Evolutionary conservation across 2,797 vertebrate species (phyloP).

Genomic region (Odontamblyopus rebecca): DNA sequence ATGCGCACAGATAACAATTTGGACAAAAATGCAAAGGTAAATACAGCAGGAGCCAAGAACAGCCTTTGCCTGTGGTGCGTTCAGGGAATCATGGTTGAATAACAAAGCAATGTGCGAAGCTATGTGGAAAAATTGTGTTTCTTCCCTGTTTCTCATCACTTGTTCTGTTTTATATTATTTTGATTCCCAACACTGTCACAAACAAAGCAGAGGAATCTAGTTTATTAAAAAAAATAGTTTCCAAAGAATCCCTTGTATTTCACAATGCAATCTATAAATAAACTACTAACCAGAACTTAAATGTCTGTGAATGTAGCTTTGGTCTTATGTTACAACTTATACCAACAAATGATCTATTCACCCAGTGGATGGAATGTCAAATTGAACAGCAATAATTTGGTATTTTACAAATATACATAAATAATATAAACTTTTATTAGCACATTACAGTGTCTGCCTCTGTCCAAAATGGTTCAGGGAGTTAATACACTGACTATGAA

Average conservation of each 20-base stretch:
- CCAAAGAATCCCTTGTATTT: neutral
- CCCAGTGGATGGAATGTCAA: too few species aligned
- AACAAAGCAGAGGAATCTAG: neutral
- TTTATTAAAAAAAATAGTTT: neutral
- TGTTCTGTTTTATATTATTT: constrained; percentile 12
- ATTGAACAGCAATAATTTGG: too few species aligned
- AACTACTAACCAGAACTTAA: neutral
- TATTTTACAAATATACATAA: neutral
- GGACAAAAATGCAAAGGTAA: constrained; percentile 6
- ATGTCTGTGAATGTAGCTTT: too few species aligned
- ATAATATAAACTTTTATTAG: neutral
- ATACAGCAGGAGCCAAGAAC: constrained; percentile 1
- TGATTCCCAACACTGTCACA: neutral
- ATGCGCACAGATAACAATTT: neutral
- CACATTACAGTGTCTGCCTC: neutral
- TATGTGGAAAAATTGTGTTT: constrained; percentile 7
- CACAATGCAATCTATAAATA: too few species aligned
- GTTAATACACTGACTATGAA: neutral
- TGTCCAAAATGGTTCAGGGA: neutral
- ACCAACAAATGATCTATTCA: neutral
- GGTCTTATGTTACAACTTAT: neutral
- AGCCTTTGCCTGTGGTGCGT: neutral
- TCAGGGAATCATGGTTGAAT: constrained; percentile 1
- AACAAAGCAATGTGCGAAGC: neutral
- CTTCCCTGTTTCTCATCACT: constrained; percentile 6